Evolutionary conservation across 2,888 invertebrate genomes (phyloP).

Genomic region (Temnothorax ravouxi): DNA sequence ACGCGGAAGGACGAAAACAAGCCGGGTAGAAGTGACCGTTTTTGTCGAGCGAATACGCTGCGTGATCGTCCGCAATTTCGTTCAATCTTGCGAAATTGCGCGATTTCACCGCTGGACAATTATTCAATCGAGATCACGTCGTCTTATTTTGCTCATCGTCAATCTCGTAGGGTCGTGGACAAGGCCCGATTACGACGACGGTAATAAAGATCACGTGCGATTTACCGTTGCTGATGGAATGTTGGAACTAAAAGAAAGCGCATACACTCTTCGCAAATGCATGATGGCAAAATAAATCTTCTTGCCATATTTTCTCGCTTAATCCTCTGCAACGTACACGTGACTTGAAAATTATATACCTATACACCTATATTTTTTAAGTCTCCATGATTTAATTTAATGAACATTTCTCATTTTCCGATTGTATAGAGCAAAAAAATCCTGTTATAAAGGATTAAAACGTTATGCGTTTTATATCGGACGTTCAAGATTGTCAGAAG

Average conservation of each 20-base stretch:
- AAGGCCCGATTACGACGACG: background rate
- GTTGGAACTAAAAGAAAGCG: background rate
- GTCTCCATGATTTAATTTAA: background rate
- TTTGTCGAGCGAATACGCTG: conserved; percentile 7
- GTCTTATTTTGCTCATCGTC: conserved; percentile 4
- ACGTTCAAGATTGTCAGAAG: background rate
- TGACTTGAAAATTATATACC: background rate
- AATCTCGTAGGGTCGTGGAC: background rate
- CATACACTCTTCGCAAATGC: background rate
- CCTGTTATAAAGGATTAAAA: background rate
- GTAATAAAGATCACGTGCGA: conserved; percentile 17
- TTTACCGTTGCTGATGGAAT: conserved; percentile 6
- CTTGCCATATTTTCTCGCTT: background rate
- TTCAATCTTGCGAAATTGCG: conserved; percentile 47
- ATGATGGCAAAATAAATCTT: background rate
- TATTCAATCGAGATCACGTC: conserved; percentile 34
- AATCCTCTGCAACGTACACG: background rate
- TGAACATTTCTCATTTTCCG: background rate
- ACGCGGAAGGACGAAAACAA: background rate
- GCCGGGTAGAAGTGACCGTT: background rate
- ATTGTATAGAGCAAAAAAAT: background rate
- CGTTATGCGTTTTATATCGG: background rate
- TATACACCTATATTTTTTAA: background rate
- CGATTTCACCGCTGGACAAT: conserved; percentile 17
- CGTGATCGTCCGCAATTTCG: conserved; percentile 60